phyloP scores from a whole-genome alignment of 2,888 invertebrate genomes.

The Poecilus cupreus region DNA sequence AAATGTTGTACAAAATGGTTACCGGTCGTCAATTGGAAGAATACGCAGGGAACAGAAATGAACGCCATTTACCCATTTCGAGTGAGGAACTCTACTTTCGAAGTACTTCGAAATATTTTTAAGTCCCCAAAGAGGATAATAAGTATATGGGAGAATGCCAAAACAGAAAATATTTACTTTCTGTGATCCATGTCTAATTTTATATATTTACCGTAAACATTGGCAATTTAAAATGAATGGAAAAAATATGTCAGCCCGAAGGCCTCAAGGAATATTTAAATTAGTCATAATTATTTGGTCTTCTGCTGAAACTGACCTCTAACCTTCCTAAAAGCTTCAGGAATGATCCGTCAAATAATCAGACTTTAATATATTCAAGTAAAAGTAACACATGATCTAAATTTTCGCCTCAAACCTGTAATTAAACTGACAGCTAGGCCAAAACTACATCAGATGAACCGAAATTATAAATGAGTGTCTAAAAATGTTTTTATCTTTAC shows the following conservation, averaged over 20 bases:
- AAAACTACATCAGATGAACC: conserved; percentile 7
- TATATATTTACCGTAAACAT: neutral
- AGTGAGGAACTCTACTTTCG: too few species aligned
- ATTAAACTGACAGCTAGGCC: conserved; percentile 14
- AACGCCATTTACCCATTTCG: too few species aligned
- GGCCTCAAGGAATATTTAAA: conserved; percentile 10
- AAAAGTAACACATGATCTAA: conserved; percentile 35
- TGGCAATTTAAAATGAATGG: conserved; percentile 19
- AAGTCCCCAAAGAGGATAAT: too few species aligned
- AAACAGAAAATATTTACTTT: too few species aligned
- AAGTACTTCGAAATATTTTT: too few species aligned
- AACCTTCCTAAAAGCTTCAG: conserved; percentile 28
- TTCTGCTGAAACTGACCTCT: conserved; percentile 10
- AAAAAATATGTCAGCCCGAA: neutral
- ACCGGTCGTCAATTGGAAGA: too few species aligned
- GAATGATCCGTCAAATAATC: conserved; percentile 21
- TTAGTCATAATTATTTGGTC: conserved; percentile 31
- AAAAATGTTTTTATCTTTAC: neutral
- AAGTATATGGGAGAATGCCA: too few species aligned
- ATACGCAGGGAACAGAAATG: too few species aligned
- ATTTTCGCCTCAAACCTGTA: neutral
- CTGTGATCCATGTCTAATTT: too few species aligned
- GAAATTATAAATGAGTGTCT: conserved; percentile 1
- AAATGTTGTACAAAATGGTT: too few species aligned
- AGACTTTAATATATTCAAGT: conserved; percentile 30